Base-by-base conservation (phyloP, 2,888 invertebrate species). In the Orchestes rusci region DNA sequence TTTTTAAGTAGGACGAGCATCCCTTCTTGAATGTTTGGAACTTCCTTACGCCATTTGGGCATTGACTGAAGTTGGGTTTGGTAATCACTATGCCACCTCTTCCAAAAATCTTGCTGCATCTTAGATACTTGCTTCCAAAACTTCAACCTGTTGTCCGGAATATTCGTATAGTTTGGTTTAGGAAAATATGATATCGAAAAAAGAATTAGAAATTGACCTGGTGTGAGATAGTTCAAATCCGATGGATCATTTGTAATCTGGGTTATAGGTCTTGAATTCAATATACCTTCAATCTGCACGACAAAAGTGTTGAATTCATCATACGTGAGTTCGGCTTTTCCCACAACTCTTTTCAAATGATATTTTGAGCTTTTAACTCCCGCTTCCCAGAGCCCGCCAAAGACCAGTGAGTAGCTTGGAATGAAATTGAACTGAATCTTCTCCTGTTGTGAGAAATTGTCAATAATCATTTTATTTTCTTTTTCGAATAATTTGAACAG, bases 251-350 rank as follows among this genome's bases (percentile, higher is more conserved):
- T 41, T 16, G 41, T 16, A 3, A 41, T 16, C 8, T 13, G 15
- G 8, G 27, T 34, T 7, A 41, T 20, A n/a, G 41, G 34, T 16
- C 23, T 41, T 15, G 41, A 41, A 27, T 43, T 43, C 18, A 36
- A 36, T 15, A 39, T 43, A 17, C 43, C 36, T 36, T 43, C 43
- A 36, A 36, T 36, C 36, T 43, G 29, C 20, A 43, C 18, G 2
- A 18, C 3, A 4, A 43, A 19, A 3, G 43, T 43, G 17, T 35
- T 35, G 7, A 43, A 36, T 36, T 43, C 29, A 30, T 43, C 43
- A 43, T 43, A 43, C 18, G 36, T 36, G 17, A 43, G 3, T 7
- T 30, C 4, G 4, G 29, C 5, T 18, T 43, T 43, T 4, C 33
- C 43, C 7, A 43, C 36, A 4, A 43, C 30, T 36, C 36, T 28